Evolutionary conservation across 2,888 invertebrate species (phyloP).

Genomic region (Seira musarum): DNA sequence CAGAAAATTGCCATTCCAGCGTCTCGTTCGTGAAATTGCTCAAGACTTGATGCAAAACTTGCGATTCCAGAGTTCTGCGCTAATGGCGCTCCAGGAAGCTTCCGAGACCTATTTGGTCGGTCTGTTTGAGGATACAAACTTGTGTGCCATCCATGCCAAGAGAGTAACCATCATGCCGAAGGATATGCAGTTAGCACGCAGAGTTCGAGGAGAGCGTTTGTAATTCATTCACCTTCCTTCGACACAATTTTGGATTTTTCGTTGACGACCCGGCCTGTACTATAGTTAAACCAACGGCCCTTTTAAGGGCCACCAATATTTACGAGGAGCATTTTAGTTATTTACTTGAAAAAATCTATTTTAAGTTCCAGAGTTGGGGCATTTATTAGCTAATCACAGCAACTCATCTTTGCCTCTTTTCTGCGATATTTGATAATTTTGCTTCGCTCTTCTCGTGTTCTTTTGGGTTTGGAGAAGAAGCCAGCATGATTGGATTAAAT

Average conservation of each 20-base stretch:
- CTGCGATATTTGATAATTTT: too few species aligned
- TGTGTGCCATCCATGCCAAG: constrained; percentile 90
- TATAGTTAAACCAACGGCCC: constrained; percentile 22
- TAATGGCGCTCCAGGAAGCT: constrained; percentile 93
- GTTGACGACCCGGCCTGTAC: too few species aligned
- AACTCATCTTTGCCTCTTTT: too few species aligned
- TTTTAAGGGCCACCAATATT: constrained; percentile 18
- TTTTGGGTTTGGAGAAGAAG: neutral
- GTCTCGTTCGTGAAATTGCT: constrained; percentile 96
- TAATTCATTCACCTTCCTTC: constrained; percentile 75
- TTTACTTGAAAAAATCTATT: too few species aligned
- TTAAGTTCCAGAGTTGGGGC: too few species aligned
- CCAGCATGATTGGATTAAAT: neutral
- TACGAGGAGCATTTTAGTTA: too few species aligned
- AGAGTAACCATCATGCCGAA: constrained; percentile 99
- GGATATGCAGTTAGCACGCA: constrained; percentile 96
- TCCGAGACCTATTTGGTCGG: constrained; percentile 96
- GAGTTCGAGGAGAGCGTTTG: constrained; percentile 97
- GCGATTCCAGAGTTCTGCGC: constrained; percentile 96
- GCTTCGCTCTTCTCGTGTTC: too few species aligned
- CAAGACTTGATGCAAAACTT: constrained; percentile 98
- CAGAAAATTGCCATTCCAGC: constrained; percentile 70
- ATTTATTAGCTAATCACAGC: too few species aligned
- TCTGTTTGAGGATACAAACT: constrained; percentile 97
- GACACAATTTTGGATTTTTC: neutral